phyloP scores from a whole-genome alignment of 2,888 invertebrate species.

The Steinernema hermaphroditum region DNA sequence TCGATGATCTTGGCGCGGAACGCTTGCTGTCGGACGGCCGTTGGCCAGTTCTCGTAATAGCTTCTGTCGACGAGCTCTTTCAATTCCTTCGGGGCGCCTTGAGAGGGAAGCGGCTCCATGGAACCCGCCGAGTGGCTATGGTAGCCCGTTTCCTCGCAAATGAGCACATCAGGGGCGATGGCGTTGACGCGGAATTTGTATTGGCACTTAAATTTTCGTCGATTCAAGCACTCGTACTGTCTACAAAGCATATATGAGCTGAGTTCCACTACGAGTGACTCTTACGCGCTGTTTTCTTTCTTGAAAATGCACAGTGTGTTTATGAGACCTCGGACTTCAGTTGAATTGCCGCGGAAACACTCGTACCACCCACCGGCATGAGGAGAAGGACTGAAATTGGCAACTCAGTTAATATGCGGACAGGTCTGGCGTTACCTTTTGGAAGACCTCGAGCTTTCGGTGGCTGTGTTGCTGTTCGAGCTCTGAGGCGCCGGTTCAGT shows the following conservation, averaged over 20 bases:
- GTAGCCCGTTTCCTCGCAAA: constrained; percentile 16
- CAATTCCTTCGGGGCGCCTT: constrained; percentile 17
- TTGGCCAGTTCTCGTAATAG: constrained; percentile 25
- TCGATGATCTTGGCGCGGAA: constrained; percentile 18
- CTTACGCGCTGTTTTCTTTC: constrained; percentile 24
- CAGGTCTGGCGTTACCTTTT: too few relatives aligned
- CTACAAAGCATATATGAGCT: not conserved
- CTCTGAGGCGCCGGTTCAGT: constrained; percentile 1
- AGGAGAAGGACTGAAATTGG: constrained; percentile 15
- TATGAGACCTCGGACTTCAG: not conserved
- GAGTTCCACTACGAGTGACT: not conserved
- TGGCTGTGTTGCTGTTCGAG: constrained; percentile 14
- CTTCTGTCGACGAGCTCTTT: constrained; percentile 19
- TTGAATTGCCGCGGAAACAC: not conserved
- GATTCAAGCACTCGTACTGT: constrained; percentile 3
- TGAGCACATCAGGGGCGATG: not conserved
- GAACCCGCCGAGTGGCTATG: constrained; percentile 19
- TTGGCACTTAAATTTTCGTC: constrained; percentile 15
- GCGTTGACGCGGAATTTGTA: constrained; percentile 17
- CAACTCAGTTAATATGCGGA: not conserved
- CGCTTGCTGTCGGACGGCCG: constrained; percentile 13
- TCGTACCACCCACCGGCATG: not conserved
- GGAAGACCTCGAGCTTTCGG: constrained; percentile 1
- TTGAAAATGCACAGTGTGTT: constrained; percentile 25
- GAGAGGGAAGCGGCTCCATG: constrained; percentile 8